Base-by-base conservation (phyloP, 2,113 vertebrate species). In the Macquaria australasica region DNA sequence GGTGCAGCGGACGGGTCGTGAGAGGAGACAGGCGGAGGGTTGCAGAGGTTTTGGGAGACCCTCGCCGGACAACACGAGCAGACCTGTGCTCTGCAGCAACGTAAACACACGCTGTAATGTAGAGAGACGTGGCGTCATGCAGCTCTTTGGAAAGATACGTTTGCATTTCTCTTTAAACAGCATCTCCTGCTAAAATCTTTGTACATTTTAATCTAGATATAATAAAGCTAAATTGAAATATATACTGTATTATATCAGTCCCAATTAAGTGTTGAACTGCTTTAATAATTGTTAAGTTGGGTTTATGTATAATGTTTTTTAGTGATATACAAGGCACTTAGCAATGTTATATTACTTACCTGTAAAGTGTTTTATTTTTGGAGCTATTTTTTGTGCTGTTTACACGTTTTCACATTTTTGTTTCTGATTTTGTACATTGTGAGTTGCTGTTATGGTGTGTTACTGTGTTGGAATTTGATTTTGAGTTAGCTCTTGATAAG, bases 1-100 rank as follows among this genome's bases (percentile, higher is more conserved):
- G 96, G 96, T 95, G 89, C 45, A 73, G 90, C 77, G 94, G 96
- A 96, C 96, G 96, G 96, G 95, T 96, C 95, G 94, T 96, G 95
- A 95, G 96, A 96, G 92, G 95, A 96, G 96, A 95, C 95, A 95
- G 94, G 84, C 87, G 83, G 83, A 84, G 89, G 74, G 84, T 68
- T 77, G 62, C 55, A 8, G 72, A 82, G 73, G 77, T 56, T 56
- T 50, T 73, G 60, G 73, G 66, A 43, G 58, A 66, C 28, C 8
- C 50, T 43, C 48, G 55, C n/a, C 23, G 58, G 60, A 41, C 63
- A 56, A 5, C 43, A 25, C 45, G 10, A 8, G 12, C 0, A n/a
- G 14, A 23, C 43, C n/a, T 6, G 34, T 6, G 8, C 9, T 6
- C 58, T 41, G 2, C 10, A 45, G 7, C 31, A 28, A 72, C 53